Percentiles rank a stretch among this genome's conserved stretches.
Evolutionary conservation across 2,113 vertebrate species (phyloP).

Genomic region (Atherinomorus stipes): DNA sequence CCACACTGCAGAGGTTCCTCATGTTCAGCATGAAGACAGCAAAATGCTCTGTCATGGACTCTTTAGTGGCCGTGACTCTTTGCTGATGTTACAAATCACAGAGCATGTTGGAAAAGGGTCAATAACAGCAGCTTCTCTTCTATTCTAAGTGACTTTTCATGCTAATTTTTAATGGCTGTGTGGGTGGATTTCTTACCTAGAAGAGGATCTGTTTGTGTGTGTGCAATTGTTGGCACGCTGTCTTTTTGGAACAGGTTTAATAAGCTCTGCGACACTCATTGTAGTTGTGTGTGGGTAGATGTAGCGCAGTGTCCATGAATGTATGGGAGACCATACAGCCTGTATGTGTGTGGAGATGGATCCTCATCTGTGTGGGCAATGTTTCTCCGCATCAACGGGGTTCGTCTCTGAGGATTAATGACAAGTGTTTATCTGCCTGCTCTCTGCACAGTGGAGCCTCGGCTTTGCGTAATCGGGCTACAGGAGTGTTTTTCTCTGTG

Average conservation of each 20-base stretch:
- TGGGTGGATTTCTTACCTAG: constrained; percentile 20
- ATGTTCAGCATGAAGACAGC: neutral
- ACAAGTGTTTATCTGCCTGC: constrained; percentile 52
- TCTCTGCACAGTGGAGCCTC: constrained; percentile 3
- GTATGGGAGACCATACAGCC: neutral
- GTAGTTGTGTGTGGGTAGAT: constrained; percentile 6
- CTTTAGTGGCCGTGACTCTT: constrained; percentile 4
- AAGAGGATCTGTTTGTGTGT: neutral
- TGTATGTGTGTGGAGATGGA: neutral
- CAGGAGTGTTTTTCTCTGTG: constrained; percentile 32
- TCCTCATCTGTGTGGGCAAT: neutral
- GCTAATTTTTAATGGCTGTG: constrained; percentile 23
- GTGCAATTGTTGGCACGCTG: neutral
- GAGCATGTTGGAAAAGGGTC: neutral
- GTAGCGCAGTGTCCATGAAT: neutral
- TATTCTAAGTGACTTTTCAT: constrained; percentile 10
- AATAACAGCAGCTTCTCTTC: constrained; percentile 18
- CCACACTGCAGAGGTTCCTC: neutral
- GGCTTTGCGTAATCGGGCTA: constrained; percentile 42
- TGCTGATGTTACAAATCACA: neutral
- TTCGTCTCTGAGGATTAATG: constrained; percentile 58
- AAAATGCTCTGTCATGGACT: constrained; percentile 7
- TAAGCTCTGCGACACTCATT: constrained; percentile 7
- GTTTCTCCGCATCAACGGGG: constrained; percentile 5
- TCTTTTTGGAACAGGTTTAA: constrained; percentile 21